phyloP scores from a whole-genome alignment of 1,140 invertebrate genomes.

The Macrotrachela quadricornifera region DNA sequence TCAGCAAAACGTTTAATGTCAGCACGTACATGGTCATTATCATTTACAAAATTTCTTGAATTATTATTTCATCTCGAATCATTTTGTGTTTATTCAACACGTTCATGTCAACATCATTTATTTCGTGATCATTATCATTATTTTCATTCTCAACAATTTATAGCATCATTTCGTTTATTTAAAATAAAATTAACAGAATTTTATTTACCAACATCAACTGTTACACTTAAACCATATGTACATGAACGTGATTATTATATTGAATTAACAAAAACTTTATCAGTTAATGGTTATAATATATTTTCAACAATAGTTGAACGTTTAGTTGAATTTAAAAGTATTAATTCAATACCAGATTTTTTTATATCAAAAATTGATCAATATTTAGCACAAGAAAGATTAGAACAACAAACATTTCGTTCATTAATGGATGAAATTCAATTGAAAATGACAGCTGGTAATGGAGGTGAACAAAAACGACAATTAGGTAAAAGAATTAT shows the following conservation, averaged over 20 bases:
- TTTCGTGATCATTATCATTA: slow-evolving; percentile 75
- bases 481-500: background rate
- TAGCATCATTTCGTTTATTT: slow-evolving; percentile 46
- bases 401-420: slow-evolving; percentile 45
- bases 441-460: slow-evolving; percentile 39
- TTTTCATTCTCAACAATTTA: slow-evolving; percentile 59
- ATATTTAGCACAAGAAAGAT: too few relatives aligned
- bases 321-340: background rate
- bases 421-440: slow-evolving; percentile 51
- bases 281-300: slow-evolving; percentile 2
- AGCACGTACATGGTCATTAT: slow-evolving; percentile 56
- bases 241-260: background rate
- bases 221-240: background rate
- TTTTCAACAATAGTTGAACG: background rate
- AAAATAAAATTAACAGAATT: too few relatives aligned
- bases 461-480: background rate
- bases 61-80: slow-evolving; percentile 49
- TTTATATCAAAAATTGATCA: too few relatives aligned
- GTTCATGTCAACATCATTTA: slow-evolving; percentile 68
- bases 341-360: background rate
- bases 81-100: slow-evolving; percentile 48
- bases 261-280: background rate
- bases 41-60: slow-evolving; percentile 72
- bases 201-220: too few relatives aligned
- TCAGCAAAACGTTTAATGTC: slow-evolving; percentile 42